Evolutionary conservation across 2,888 invertebrate species (phyloP), one percentile per base, ranked within the genome.

Genomic region (Melieria omissa): DNA sequence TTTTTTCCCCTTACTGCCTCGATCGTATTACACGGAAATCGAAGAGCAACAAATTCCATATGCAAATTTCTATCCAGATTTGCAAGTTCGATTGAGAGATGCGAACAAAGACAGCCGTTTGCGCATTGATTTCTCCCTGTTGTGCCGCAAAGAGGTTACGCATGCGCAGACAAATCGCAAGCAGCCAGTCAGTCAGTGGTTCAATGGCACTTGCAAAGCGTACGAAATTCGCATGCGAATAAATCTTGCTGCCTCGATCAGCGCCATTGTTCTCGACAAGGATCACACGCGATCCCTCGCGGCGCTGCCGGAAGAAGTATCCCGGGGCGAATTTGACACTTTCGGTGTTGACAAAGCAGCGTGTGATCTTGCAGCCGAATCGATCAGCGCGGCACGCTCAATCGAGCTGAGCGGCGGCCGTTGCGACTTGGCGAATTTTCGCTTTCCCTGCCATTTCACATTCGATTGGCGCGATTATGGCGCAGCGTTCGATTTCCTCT

Each of bases 221-320:
- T 10, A 63, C 5, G 4, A 58, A 70, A 70, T 65, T 70, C 70
- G 70, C 70, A 70, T 70, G 65, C 70, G 65, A 64, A 70, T 64
- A 70, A 70, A 70, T 70, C 62, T 61, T 62, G 10, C 41, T 47
- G 49, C 42, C 14, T 57, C 9, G 49, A 58, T 6, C 14, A 45
- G 14, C 29, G n/a, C 45, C 61, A 14, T 14, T 16, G 46, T 62
- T 62, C 16, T 16, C 4, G 6, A 49, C 3, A 10, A 9, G 3
- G 7, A 16, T 44, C 16, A 4, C 42, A 65, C 8, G 5, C n/a
- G 41, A 47, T 65, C 54, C 4, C 29, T n/a, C 29, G 7, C 5
- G 12, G 10, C 54, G 14, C 12, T 5, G 14, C 10, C 5, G 14
- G 4, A n/a, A 7, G 29, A 29, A 29, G 55, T 55, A 12, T 14